A percentile compares a stretch with the other conserved stretches of the same genome.
These are phyloP conservation scores for Phalloptychus januarius DNA, from an alignment of 2,797 vertebrate genomes.

Conservation along the genomic window DNA sequence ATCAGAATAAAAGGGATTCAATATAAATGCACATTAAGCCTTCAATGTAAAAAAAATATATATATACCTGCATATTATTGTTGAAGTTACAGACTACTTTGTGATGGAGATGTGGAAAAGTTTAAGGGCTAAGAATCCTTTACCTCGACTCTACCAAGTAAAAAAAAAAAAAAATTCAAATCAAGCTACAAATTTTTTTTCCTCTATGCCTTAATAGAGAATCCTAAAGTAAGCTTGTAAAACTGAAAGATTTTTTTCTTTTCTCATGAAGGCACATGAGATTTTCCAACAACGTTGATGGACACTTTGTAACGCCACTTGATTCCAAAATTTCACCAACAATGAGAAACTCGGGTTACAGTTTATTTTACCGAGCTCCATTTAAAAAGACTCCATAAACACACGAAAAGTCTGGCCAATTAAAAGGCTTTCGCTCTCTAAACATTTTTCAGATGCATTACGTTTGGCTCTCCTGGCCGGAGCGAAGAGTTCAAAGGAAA, in stretches of 20 bases:
- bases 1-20: neutral
- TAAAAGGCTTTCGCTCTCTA: slow-evolving; percentile 5
- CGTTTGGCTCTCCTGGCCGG: slow-evolving; percentile 22
- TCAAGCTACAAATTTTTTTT: neutral
- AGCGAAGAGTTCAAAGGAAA: slow-evolving; percentile 5
- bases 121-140: neutral
- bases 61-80: neutral
- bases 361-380: neutral
- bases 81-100: neutral
- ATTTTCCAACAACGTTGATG: neutral
- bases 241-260: neutral
- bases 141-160: neutral
- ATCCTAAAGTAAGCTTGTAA: neutral
- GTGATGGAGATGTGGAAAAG: neutral
- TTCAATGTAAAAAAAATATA: neutral
- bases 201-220: neutral
- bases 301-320: neutral
- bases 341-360: neutral
- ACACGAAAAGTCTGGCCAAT: neutral
- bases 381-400: neutral
- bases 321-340: neutral
- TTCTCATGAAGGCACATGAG: neutral
- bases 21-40: neutral
- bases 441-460: slow-evolving; percentile 41
- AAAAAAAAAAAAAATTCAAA: neutral